A percentile compares a stretch with the other conserved stretches of the same genome.
phyloP scores from a whole-genome alignment of 2,797 vertebrate species.

The Fundulus diaphanus region DNA sequence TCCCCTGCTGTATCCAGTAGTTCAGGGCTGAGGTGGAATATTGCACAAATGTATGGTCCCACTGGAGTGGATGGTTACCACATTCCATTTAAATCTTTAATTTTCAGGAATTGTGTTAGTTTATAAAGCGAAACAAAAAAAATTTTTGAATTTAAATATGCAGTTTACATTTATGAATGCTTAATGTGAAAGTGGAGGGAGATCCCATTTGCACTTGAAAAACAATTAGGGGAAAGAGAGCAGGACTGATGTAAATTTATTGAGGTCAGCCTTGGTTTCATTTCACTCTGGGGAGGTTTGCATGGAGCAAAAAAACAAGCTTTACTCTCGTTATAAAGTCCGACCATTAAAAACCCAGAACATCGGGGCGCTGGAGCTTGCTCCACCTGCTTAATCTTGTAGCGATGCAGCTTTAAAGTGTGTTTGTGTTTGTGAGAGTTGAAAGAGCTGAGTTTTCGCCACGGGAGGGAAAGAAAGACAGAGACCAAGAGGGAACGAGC shows the following conservation, averaged over 20 bases:
- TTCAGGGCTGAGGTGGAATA: neutral
- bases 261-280: conserved; percentile 48
- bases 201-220: conserved; percentile 44
- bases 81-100: conserved; percentile 14
- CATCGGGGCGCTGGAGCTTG: neutral
- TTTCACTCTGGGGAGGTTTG: conserved; percentile 31
- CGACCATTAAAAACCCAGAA: conserved; percentile 37
- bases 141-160: conserved; percentile 36
- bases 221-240: conserved; percentile 51
- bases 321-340: conserved; percentile 20
- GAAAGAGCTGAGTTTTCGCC: conserved; percentile 29
- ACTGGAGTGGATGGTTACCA: neutral
- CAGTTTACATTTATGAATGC: conserved; percentile 45
- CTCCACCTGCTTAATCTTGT: conserved; percentile 31
- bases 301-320: neutral
- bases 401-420: conserved; percentile 36
- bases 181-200: conserved; percentile 38
- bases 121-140: conserved; percentile 29
- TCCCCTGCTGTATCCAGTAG: neutral
- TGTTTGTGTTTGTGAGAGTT: conserved; percentile 38
- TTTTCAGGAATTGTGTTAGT: conserved; percentile 41
- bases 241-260: conserved; percentile 45
- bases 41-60: neutral
- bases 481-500: conserved; percentile 19
- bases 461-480: conserved; percentile 25